Percentiles rank a stretch among this genome's conserved stretches.
Evolutionary conservation across 2,797 vertebrate genomes (phyloP).

Genomic region (Cuculus canorus): DNA sequence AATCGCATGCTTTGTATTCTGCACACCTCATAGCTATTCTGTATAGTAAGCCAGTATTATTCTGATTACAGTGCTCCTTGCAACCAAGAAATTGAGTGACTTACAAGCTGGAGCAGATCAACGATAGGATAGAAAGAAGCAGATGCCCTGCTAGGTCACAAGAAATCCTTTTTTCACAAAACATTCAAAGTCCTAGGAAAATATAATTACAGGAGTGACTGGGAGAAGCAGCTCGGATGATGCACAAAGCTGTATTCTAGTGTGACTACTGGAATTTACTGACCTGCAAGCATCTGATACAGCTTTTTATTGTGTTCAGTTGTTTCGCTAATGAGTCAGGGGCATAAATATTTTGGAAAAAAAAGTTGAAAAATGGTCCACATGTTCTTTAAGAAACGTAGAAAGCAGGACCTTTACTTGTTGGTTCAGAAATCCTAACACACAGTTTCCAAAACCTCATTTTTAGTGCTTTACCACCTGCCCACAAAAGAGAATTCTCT

Average conservation of each 20-base stretch:
- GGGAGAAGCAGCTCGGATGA: neutral
- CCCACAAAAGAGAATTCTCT: neutral
- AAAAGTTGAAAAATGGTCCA: neutral
- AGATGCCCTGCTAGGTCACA: neutral
- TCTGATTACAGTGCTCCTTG: neutral
- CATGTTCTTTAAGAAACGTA: neutral
- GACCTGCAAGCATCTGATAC: neutral
- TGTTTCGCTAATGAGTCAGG: accelerated
- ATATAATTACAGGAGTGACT: neutral
- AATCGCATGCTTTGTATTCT: neutral
- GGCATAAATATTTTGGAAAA: neutral
- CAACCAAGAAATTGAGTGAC: neutral
- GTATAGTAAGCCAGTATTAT: neutral
- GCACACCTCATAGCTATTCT: neutral
- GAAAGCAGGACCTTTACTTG: neutral
- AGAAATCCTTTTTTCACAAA: neutral
- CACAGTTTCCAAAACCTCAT: neutral
- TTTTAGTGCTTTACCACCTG: neutral
- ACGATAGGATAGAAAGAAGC: neutral
- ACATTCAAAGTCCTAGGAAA: neutral
- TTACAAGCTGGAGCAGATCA: neutral
- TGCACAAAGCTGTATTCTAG: neutral
- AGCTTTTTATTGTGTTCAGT: neutral
- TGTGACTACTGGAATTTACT: neutral
- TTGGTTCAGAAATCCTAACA: neutral